Evolutionary conservation across 2,888 invertebrate species (phyloP), one percentile per base, ranked within the genome.

Genomic region (Ophion ventricosus): DNA sequence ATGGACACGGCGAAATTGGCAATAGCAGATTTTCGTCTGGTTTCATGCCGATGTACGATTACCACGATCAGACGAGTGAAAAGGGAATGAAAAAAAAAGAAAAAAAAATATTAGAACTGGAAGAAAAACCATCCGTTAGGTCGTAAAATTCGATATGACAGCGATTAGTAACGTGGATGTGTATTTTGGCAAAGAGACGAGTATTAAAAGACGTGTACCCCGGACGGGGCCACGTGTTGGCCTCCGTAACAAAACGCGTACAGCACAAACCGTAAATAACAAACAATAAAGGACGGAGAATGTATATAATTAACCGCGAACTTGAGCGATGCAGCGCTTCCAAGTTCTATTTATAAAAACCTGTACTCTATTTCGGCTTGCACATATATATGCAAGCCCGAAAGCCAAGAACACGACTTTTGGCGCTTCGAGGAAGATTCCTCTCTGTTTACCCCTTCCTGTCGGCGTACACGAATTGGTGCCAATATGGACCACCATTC

Each of bases 271-370:
- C 78, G 85, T 81, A 86, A 85, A 87, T 85, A 85, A 87, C 84
- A 86, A 85, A 87, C 87, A 87, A 84, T 84, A 82, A 76, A 86
- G 82, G 81, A 81, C 75, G 72, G 81, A 75, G 84, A 76, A 73
- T 49, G 63, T 81, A 78, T 86, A 85, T 82, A 86, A 85, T 85
- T 86, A 85, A 86, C 85, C 86, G 82, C 83, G 86, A 86, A 86
- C 86, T 84, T 85, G 85, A 85, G 76, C 82, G 86, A 84, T 83
- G 80, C 83, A 69, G 56, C 43, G 81, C 76, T 66, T 83, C 75
- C 73, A 76, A 77, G 80, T 81, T 81, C 86, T 83, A 87, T 87
- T 87, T 86, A 86, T 85, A 87, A 87, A 86, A 87, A 87, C 59
- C 64, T 82, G 61, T 73, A 56, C 59, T 87, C 86, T 87, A 87